A percentile compares a stretch with the other conserved stretches of the same genome.
phyloP scores from a whole-genome alignment of 2,113 vertebrate species.

The Pelecanoides urinatrix region DNA sequence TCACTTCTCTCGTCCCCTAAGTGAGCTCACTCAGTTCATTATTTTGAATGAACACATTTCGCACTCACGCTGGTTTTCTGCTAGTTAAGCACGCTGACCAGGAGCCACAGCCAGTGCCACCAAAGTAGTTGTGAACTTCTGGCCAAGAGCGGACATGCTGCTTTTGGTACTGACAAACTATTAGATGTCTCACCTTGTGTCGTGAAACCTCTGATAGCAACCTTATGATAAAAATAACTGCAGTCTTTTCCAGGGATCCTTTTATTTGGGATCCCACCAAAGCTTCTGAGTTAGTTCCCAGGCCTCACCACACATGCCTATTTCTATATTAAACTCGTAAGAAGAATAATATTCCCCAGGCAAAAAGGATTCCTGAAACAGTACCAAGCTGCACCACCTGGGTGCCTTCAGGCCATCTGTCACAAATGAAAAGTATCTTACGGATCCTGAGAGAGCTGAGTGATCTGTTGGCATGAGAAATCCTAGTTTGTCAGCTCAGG shows the following conservation, averaged over 20 bases:
- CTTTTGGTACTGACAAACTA: background rate
- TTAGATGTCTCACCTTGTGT: background rate
- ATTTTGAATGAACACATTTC: background rate
- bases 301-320: background rate
- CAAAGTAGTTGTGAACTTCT: background rate
- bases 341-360: background rate
- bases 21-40: background rate
- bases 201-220: background rate
- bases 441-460: background rate
- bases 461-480: background rate
- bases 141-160: background rate
- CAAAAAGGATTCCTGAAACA: background rate
- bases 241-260: background rate
- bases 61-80: fast-evolving
- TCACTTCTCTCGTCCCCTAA: background rate
- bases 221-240: background rate
- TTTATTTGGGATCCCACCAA: background rate
- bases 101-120: background rate
- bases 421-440: background rate
- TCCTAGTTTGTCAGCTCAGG: background rate
- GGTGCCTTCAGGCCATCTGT: background rate
- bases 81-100: background rate
- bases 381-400: background rate
- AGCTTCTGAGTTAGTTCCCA: background rate
- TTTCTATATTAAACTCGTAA: background rate